Conservation (phyloP, 2,113 vertebrate species). For the Amia ocellicauda region DNA sequence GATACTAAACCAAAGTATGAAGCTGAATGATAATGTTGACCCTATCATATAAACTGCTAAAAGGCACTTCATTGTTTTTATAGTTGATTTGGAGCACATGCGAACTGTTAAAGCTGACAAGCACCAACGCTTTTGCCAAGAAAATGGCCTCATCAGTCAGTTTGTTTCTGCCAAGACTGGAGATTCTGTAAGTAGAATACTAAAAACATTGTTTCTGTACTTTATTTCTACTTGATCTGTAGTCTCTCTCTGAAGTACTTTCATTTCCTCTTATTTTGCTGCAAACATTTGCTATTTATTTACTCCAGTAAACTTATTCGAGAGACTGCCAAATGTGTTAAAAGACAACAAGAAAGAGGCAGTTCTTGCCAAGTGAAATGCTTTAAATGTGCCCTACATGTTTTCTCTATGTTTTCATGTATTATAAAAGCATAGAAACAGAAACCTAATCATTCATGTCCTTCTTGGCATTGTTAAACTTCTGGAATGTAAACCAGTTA, state of each 20-base stretch:
- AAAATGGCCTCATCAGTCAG: conserved; percentile 88
- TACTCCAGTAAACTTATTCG: not conserved
- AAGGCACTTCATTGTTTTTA: conserved; percentile 46
- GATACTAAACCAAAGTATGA: conserved; percentile 2
- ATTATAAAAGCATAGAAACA: too few species aligned
- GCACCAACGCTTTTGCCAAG: conserved; percentile 92
- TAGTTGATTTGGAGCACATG: conserved; percentile 98
- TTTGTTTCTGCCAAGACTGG: conserved; percentile 96
- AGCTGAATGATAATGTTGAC: conserved; percentile 12
- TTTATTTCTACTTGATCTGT: not conserved
- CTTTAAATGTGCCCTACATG: too few species aligned
- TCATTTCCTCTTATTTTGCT: not conserved
- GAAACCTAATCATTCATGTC: too few species aligned
- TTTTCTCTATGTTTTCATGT: not conserved
- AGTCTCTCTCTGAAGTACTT: not conserved
- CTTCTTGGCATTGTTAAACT: too few species aligned
- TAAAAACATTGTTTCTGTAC: not conserved
- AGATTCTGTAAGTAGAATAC: conserved; percentile 82
- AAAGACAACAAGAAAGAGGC: too few species aligned
- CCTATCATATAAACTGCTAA: conserved; percentile 37
- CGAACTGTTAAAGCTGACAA: conserved; percentile 92
- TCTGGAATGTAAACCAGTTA: too few species aligned
- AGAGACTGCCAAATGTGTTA: too few species aligned
- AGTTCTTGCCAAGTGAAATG: too few species aligned
- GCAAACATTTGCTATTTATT: too few species aligned